These are phyloP conservation scores for Setophaga kirtlandii DNA, from an alignment of 2,113 vertebrate species.

Conservation along the genomic window DNA sequence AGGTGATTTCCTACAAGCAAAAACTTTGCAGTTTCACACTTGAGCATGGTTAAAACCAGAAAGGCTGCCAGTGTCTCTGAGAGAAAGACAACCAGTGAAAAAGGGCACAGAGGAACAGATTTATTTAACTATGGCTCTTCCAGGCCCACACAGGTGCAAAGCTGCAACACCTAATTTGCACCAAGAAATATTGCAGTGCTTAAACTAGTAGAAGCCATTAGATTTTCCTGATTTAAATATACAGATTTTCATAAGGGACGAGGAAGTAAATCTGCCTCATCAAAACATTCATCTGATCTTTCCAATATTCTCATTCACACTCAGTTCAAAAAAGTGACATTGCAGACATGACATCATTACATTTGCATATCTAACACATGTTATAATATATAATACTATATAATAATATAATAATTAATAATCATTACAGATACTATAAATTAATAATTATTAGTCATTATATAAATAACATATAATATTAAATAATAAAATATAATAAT, in stretches of 20 bases:
- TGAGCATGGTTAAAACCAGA: neutral
- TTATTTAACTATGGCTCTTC: neutral
- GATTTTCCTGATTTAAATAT: neutral
- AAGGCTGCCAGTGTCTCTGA: neutral
- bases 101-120: rapidly evolving
- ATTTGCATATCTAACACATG: neutral
- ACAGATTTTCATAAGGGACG: neutral
- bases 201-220: neutral
- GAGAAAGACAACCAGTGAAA: neutral
- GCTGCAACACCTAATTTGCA: neutral
- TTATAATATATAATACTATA: no score
- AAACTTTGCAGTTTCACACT: neutral
- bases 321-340: neutral
- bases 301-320: neutral
- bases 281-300: neutral
- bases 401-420: no score
- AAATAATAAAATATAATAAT: no score
- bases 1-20: neutral
- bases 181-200: neutral
- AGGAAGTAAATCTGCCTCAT: neutral
- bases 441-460: no score
- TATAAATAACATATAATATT: no score
- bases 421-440: no score
- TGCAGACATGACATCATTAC: neutral
- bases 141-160: neutral